Base-by-base conservation (phyloP, 2,113 vertebrate genomes). In the Eonycteris spelaea region DNA sequence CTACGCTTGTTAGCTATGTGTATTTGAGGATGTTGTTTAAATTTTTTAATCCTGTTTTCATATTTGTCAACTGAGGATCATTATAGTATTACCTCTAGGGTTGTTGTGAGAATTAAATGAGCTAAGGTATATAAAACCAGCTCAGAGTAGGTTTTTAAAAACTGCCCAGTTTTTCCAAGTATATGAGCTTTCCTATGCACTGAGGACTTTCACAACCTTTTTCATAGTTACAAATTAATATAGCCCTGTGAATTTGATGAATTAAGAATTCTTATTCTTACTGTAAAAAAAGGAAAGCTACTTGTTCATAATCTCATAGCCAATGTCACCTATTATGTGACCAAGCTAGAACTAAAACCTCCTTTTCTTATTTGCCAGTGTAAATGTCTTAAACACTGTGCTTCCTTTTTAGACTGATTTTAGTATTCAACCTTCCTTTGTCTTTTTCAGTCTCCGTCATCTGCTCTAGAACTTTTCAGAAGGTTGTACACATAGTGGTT, bases 191-290 rank as follows among this genome's bases (percentile, higher is more conserved):
- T 82, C 43, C 9, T 28, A 30, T 38, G 13, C 35, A 55, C 10
- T 74, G 43, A 75, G 22, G 18, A 59, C 4, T 86, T 84, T 79
- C 13, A 57, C 30, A 53, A 51, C 6, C 6, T 63, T 43, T 86
- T 22, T 90, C 12, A 73, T 10, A 67, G 22, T 43, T 94, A 28
- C 1, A 11, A 82, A 77, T 86, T 82, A 38, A 73, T 85, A 43
- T 51, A 94, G 43, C 19, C 33, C 4, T 12, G 12, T 70, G 15
- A 26, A 26, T 71, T 86, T 57, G 74, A 78, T 14, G 90, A 45
- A 73, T 92, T 86, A 90, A 91, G 2, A 70, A 57, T 53, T 79
- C 35, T 88, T 85, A n/a, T 61, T 93, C 7, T 24, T 67, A 13
- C 53, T 75, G 43, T 74, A 19, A 70, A 43, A 80, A 94, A 78